A percentile compares a stretch with the other conserved stretches of the same genome.
Conservation (phyloP, 1,140 invertebrate genomes). For the Charaxes varanes region DNA sequence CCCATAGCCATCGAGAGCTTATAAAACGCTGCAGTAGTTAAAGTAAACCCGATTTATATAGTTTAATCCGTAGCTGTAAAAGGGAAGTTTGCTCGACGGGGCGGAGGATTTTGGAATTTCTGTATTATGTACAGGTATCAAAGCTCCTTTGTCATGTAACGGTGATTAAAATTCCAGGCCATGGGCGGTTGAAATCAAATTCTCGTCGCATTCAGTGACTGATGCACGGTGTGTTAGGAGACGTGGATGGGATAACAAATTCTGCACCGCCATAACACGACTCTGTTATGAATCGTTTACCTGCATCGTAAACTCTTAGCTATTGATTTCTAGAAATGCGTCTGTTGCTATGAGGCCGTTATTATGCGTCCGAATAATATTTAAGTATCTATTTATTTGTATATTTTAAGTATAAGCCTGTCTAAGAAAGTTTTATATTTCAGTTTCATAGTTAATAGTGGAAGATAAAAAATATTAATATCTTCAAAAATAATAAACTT, state of each 20-base stretch:
- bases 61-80: background rate
- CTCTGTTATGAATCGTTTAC: conserved; percentile 42
- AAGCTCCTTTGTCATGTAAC: conserved; percentile 21
- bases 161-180: conserved; percentile 44
- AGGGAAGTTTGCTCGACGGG: background rate
- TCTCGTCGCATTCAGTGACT: conserved; percentile 39
- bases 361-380: background rate
- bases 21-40: too few species aligned
- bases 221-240: conserved; percentile 31
- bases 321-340: conserved; percentile 8
- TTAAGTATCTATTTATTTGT: too few species aligned
- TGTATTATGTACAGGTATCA: conserved; percentile 13
- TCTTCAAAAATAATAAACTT: background rate
- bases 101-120: background rate
- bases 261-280: conserved; percentile 23
- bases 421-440: too few species aligned
- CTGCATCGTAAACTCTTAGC: conserved; percentile 29
- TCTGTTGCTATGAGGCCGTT: conserved; percentile 11
- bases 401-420: too few species aligned
- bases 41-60: too few species aligned
- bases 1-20: too few species aligned
- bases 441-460: too few species aligned
- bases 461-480: too few species aligned
- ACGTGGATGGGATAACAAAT: conserved; percentile 46
- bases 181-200: conserved; percentile 34